Base-by-base conservation (phyloP, 2,888 invertebrate genomes). In the Eledona agricola region DNA sequence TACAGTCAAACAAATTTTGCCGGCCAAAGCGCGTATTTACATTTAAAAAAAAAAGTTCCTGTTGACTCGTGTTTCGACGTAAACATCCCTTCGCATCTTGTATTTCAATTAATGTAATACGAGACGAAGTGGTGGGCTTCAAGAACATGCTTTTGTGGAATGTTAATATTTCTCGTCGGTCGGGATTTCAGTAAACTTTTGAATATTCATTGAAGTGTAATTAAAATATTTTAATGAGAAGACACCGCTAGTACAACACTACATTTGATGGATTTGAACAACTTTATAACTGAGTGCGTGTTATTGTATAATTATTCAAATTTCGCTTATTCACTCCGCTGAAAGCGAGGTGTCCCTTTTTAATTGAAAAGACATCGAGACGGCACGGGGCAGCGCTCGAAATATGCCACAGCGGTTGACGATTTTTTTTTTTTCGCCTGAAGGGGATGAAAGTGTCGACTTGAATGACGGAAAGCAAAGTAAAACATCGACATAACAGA, bases 211-310 rank as follows among this genome's bases (percentile, higher is more conserved):
- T 65, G 59, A 60, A 63, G 65, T 64, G 70, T 72, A 74, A 74
- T 74, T 73, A 74, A 74, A 74, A 74, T 74, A 72, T 74, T 74
- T 72, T 72, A 74, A 74, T 72, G 72, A 72, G 67, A 51, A 59
- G 58, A 57, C 62, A 61, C 64, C 58, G 60, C 59, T 57, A 61
- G 55, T 57, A 62, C 59, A 59, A 60, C 57, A 62, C 62, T 60
- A 57, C 57, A 51, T 49, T 43, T 42, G 55, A 57, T 57, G 57
- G 56, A 58, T 62, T 60, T 60, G 59, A 64, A 64, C 62, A 69
- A 68, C 60, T 66, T 69, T 59, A 64, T 65, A 68, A 67, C 66
- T 61, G 55, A 64, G 64, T 63, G 65, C 66, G 63, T 67, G 69
- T 69, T 68, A 69, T 68, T 70, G 70, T 67, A 67, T 69, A 69